Evolutionary conservation across 2,113 vertebrate species (phyloP), one percentile per base, ranked within the genome.

Genomic region (Pteronura brasiliensis): DNA sequence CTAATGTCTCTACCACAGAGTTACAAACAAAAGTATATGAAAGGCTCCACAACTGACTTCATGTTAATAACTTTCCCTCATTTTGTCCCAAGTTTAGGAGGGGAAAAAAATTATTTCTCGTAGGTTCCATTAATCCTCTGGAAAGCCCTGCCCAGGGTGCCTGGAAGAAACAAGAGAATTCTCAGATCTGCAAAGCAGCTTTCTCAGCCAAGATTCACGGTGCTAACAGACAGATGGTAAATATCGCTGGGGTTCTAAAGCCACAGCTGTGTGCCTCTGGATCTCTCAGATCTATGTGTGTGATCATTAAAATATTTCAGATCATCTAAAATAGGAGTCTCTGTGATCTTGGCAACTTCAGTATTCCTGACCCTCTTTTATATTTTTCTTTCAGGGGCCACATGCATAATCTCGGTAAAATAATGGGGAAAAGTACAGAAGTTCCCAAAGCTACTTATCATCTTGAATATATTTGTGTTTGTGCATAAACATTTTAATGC

Each of bases 151-250:
- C 39, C 57, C 71, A 88, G 94, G 96, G 96, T 97, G 88, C 94
- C 2, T 6, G 93, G 97, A 98, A 59, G 67, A 95, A 97, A 97
- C 94, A 18, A 7, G 90, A 92, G 74, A 97, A 97, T 97, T 98
- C 95, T 97, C 96, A 97, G 93, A 79, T 97, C 57, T 94, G 97
- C 13, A 82, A 97, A 97, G 74, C 86, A 97, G 83, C 93, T 81
- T 63, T 95, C 79, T 77, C 91, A 98, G 98, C 98, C 98, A 98
- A 98, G 97, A 98, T 96, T 95, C 94, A 25, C 67, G 92, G 95
- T 98, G 98, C 97, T 97, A 97, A 94, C 97, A 98, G 98, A 98
- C 98, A 99, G 98, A 98, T 98, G 98, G 98, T 98, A 99, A 99
- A 98, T 96, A 88, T 25, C 98, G 97, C n/a, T 95, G 98, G 74